Evolutionary conservation across 64 coral and sea anemone species (phyloP), one percentile per base, ranked within the genome.

Genomic region (Montipora foliosa): DNA sequence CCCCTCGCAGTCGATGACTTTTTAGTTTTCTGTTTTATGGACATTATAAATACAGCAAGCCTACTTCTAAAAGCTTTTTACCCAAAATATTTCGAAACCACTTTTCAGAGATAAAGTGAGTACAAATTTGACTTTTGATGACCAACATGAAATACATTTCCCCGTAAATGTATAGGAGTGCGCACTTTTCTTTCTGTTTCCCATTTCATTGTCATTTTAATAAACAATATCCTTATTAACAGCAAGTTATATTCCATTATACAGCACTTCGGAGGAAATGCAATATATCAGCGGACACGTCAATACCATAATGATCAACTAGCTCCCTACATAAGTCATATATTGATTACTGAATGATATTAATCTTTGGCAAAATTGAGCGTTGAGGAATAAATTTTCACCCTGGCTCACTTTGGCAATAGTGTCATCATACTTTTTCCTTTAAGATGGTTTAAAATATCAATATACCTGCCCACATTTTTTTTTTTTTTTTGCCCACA

Each of bases 311-410:
- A 37, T 60, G 55, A 82, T 62, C 55, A 14, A 82, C 52, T 58
- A 37, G 53, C 21, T 82, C 79, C 9, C 53, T 60, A 21, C n/a
- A 82, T 37, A 61, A 82, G 51, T 82, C 37, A 61, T 82, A 61
- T 82, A 61, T 82, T 82, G 52, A 82, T 82, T 82, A n/a, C 79
- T 61, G 37, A 61, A 62, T 29, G 79, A 82, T 82, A 82, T 82
- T 10, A 24, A 21, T 21, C 61, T 82, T 21, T 5, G 24, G 58
- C 5, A 71, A 21, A 71, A 17, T 15, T 6, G 6, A 71, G 19
- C 3, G 5, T 15, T 8, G 17, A 17, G 2, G 8, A 71, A 71
- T 21, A 22, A 71, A 71, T 21, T 71, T 22, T 21, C 19, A 22
- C 5, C 17, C 19, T 6, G 17, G 19, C 37, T 37, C 68, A 71